Conservation (phyloP, 2,797 vertebrate species). For the Pseudochirops cupreus region DNA sequence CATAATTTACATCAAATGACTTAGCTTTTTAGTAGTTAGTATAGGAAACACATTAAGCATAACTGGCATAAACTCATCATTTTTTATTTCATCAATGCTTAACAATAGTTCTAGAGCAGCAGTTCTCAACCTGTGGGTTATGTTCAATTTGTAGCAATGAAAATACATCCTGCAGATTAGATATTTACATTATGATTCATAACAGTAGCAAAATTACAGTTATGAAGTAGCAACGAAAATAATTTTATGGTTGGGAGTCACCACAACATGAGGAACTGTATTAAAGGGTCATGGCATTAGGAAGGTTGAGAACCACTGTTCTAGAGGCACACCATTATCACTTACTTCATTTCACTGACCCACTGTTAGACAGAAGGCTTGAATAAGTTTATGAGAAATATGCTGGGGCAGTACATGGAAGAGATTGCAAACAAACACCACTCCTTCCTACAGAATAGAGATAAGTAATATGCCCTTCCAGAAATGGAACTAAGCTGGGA, state of each 20-base stretch:
- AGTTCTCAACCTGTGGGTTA: no score
- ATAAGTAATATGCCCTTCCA: not conserved
- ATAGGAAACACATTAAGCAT: conserved; percentile 47
- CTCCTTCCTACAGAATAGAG: not conserved
- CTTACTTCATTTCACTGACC: not conserved
- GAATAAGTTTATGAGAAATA: not conserved
- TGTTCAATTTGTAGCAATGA: no score
- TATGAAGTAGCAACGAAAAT: no score
- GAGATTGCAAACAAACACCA: not conserved
- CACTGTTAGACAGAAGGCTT: conserved; percentile 1
- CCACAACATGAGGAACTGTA: no score
- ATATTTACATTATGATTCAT: no score
- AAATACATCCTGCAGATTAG: no score
- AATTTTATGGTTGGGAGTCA: no score
- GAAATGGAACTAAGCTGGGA: not conserved
- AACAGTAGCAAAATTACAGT: no score
- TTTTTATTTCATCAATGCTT: conserved; percentile 16
- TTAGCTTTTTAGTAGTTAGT: conserved; percentile 37
- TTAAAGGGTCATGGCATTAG: no score
- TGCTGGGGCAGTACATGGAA: not conserved
- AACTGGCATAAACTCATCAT: conserved; percentile 29
- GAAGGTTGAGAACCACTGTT: not conserved
- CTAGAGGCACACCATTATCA: conserved; percentile 8
- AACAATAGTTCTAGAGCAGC: conserved; percentile 27
- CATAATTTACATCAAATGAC: not conserved